These are phyloP conservation scores for Potamarius usumacintae DNA, from an alignment of 2,113 vertebrate genomes.

Conservation along the genomic window DNA sequence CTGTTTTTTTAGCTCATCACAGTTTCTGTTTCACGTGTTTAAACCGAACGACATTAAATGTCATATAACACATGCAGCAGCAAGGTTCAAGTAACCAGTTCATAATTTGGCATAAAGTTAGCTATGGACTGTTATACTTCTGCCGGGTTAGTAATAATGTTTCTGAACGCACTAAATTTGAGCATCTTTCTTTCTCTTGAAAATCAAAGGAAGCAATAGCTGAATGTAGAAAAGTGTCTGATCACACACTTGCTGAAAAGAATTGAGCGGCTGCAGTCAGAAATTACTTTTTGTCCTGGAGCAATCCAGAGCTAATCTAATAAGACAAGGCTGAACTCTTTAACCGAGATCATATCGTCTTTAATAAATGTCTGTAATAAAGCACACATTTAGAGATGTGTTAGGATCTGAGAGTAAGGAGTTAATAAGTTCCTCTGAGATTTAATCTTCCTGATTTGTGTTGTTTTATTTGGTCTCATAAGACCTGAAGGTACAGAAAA, in stretches of 20 bases:
- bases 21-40: not conserved
- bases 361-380: not conserved
- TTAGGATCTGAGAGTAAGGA: not conserved
- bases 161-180: not conserved
- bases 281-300: not conserved
- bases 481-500: not conserved
- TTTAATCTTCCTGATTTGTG: not conserved
- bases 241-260: not conserved
- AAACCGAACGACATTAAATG: not conserved
- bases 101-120: not conserved
- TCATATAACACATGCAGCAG: not conserved
- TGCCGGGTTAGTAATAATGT: not conserved
- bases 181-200: not conserved
- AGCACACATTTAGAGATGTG: not conserved
- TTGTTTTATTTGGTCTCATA: not conserved
- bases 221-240: not conserved
- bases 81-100: not conserved
- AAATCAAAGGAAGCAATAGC: not conserved
- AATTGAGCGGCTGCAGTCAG: not conserved
- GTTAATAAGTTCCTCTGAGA: not conserved
- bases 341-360: not conserved
- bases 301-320: not conserved
- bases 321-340: not conserved
- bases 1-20: not conserved
- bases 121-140: not conserved